A percentile compares a stretch with the other conserved stretches of the same genome.
Conservation (phyloP, 2,113 vertebrate species). For the Varanus salvator region DNA sequence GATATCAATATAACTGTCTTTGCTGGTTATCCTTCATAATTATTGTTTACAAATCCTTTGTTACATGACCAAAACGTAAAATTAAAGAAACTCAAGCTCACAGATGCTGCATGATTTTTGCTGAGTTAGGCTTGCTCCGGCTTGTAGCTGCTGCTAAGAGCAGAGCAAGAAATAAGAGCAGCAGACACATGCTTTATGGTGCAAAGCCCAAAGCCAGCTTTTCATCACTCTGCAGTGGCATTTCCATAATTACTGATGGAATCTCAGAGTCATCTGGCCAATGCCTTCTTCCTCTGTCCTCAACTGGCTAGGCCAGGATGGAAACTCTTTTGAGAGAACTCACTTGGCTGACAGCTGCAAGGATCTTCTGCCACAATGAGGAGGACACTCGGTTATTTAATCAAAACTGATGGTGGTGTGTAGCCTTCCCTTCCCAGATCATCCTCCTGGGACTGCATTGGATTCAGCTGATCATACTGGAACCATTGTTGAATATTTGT, state of each 20-base stretch:
- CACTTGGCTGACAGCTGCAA: slow-evolving; percentile 52
- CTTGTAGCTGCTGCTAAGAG: background rate
- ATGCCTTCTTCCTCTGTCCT: slow-evolving; percentile 30
- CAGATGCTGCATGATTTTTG: background rate
- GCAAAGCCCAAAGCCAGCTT: background rate
- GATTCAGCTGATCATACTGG: slow-evolving; percentile 61
- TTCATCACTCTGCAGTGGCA: slow-evolving; percentile 15
- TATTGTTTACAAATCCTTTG: background rate
- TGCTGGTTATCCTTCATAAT: too few species aligned
- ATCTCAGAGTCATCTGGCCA: background rate
- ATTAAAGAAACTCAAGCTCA: background rate
- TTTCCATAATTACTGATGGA: background rate
- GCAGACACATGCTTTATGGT: background rate
- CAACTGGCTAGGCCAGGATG: background rate
- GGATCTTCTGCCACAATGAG: slow-evolving; percentile 34
- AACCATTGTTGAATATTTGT: slow-evolving; percentile 34
- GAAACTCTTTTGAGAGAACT: slow-evolving; percentile 50
- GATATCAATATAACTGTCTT: too few species aligned
- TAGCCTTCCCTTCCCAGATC: slow-evolving; percentile 29
- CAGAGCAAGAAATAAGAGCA: slow-evolving; percentile 24
- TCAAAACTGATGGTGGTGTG: background rate
- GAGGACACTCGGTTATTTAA: slow-evolving; percentile 40
- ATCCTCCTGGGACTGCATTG: slow-evolving; percentile 30
- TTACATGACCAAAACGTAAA: background rate
- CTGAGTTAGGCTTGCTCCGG: background rate